Conservation (phyloP, 2,797 vertebrate genomes). For the Zalophus californianus region DNA sequence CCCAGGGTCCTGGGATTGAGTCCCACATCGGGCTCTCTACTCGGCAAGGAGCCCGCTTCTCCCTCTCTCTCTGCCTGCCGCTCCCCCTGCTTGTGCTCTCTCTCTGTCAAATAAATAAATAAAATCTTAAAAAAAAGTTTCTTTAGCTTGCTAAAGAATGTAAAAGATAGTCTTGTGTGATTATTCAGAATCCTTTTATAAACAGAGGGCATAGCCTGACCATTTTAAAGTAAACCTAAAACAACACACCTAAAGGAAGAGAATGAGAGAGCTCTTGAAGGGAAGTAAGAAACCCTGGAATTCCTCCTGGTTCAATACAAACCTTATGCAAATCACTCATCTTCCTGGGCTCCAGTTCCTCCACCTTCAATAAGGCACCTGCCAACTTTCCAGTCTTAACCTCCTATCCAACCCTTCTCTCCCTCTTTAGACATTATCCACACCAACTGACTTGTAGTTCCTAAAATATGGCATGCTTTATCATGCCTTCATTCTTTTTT, state of each 20-base stretch:
- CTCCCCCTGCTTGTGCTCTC: no score
- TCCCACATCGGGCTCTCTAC: no score
- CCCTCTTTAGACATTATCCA: background rate
- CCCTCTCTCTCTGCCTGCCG: no score
- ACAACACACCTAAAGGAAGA: background rate
- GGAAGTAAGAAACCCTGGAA: background rate
- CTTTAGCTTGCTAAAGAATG: background rate
- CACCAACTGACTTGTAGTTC: background rate
- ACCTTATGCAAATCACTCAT: background rate
- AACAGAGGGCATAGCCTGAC: background rate
- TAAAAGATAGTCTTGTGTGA: background rate
- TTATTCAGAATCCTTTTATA: slow-evolving; percentile 30
- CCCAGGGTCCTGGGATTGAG: no score
- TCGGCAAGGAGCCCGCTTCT: no score
- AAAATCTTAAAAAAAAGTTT: background rate
- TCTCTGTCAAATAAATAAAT: no score
- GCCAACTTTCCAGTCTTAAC: background rate
- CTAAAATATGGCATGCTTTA: slow-evolving; percentile 43
- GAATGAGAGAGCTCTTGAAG: background rate
- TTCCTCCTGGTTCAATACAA: background rate
- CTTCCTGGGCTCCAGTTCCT: background rate
- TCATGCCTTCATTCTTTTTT: slow-evolving; percentile 27
- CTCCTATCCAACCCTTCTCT: background rate
- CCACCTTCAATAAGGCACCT: background rate
- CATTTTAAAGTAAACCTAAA: slow-evolving; percentile 10